A percentile compares a stretch with the other conserved stretches of the same genome.
phyloP scores from a whole-genome alignment of 2,797 vertebrate genomes.

The Acanthornis magna region DNA sequence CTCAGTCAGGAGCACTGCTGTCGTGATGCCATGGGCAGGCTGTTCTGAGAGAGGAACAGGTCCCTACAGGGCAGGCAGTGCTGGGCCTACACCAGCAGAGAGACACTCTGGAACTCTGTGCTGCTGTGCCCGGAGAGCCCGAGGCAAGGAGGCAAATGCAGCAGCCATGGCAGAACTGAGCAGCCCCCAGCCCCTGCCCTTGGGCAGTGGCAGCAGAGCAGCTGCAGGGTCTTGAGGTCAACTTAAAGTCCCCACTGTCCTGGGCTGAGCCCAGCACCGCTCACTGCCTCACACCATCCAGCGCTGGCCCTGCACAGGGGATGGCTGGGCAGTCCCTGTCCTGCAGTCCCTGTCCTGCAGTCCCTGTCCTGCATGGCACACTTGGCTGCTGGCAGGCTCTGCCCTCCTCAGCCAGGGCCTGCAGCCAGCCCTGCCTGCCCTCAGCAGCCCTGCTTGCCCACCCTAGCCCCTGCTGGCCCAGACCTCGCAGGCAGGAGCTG shows the following conservation, averaged over 20 bases:
- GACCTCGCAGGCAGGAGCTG: not conserved
- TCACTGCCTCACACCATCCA: not conserved
- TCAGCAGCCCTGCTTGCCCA: not conserved
- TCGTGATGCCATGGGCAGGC: accelerated
- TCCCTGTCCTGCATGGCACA: not conserved
- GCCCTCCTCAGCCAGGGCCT: not conserved
- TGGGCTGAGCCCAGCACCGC: not conserved
- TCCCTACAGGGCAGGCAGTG: not conserved
- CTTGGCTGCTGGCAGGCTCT: not conserved
- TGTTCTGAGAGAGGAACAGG: not conserved
- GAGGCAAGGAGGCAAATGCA: not conserved
- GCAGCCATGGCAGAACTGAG: not conserved
- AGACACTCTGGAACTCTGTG: not conserved
- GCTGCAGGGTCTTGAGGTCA: not conserved
- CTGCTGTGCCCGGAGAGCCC: not conserved
- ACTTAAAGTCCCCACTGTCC: not conserved
- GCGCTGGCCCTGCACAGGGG: accelerated
- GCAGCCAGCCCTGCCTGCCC: not conserved
- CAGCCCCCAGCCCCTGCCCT: not conserved
- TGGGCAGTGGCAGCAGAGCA: not conserved
- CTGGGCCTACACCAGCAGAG: not conserved
- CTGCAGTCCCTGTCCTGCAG: not conserved
- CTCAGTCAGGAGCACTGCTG: not conserved
- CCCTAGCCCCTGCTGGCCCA: not conserved
- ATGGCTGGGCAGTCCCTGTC: not conserved